Evolutionary conservation across 1,140 invertebrate species (phyloP).

Genomic region (Drosophila tsacasi): DNA sequence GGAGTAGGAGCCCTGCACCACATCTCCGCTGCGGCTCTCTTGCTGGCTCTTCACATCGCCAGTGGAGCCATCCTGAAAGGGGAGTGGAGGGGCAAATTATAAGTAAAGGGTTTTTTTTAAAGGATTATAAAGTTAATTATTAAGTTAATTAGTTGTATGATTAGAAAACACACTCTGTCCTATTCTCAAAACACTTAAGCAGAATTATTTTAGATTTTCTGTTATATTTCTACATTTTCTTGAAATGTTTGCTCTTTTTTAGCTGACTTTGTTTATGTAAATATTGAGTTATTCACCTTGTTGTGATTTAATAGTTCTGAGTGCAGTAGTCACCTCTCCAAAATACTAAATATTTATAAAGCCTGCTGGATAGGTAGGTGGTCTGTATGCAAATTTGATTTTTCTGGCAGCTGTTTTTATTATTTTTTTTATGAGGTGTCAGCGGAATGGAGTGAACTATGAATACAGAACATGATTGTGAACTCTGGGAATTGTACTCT

Average conservation of each 20-base stretch:
- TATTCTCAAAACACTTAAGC: no score
- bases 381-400: not conserved
- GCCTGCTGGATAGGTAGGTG: not conserved
- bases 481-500: slow-evolving; percentile 1
- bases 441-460: slow-evolving; percentile 5
- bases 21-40: slow-evolving; percentile 87
- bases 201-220: no score
- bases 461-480: slow-evolving; percentile 11
- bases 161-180: no score
- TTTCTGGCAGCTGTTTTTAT: slow-evolving; percentile 16
- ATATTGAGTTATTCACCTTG: slow-evolving; percentile 4
- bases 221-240: not conserved
- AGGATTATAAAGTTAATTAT: no score
- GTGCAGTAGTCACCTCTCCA: slow-evolving; percentile 16
- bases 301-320: slow-evolving; percentile 12
- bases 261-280: not conserved
- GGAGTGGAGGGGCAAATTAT: not conserved
- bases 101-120: no score
- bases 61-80: slow-evolving; percentile 86
- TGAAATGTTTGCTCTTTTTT: not conserved
- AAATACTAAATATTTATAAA: slow-evolving; percentile 16
- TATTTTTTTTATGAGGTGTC: slow-evolving; percentile 11
- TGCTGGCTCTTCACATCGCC: slow-evolving; percentile 88
- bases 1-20: slow-evolving; percentile 87
- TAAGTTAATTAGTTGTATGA: no score